Evolutionary conservation across 2,113 vertebrate species (phyloP), one percentile per base, ranked within the genome.

Genomic region (Myotis lucifugus): DNA sequence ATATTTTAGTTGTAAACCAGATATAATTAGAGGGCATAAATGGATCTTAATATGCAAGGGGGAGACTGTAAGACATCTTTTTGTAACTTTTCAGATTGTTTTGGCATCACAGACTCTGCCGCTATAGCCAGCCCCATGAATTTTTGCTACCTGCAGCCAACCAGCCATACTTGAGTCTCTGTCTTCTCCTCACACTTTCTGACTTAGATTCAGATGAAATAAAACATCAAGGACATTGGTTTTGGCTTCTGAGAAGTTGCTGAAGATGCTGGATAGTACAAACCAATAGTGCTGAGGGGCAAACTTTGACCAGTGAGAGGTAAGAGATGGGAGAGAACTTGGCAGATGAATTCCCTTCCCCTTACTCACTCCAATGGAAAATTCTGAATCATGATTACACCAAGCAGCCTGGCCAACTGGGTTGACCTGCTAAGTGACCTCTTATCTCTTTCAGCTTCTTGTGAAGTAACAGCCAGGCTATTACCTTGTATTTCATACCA

Each of bases 151-250:
- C 32, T 78, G 40, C 86, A 37, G 25, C n/a, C n/a, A 83, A 34
- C 21, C 7, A 77, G 50, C 12, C n/a, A 70, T n/a, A 85, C 3
- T 19, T 2, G 1, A 42, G 6, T 18, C 67, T 72, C 48, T 64
- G 8, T 77, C 27, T 85, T 56, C 79, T n/a, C n/a, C n/a, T 92
- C 34, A 40, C 56, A n/a, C 18, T 77, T 96, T 92, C 73, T 42
- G 19, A 70, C 34, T 81, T 67, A 32, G 56, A 81, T 77, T 90
- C 19, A 61, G 48, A 46, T 54, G 69, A 83, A 90, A 79, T 25
- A 73, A 48, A 37, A 37, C 37, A 37, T 37, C 34, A 12, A 87
- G 29, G 73, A 18, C 14, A 40, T 34, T 64, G 50, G 37, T 32
- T 77, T 90, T 79, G 37, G 40, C 29, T 46, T 70, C 59, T 79